phyloP scores from a whole-genome alignment of 2,797 vertebrate species.

The Molossus molossus region DNA sequence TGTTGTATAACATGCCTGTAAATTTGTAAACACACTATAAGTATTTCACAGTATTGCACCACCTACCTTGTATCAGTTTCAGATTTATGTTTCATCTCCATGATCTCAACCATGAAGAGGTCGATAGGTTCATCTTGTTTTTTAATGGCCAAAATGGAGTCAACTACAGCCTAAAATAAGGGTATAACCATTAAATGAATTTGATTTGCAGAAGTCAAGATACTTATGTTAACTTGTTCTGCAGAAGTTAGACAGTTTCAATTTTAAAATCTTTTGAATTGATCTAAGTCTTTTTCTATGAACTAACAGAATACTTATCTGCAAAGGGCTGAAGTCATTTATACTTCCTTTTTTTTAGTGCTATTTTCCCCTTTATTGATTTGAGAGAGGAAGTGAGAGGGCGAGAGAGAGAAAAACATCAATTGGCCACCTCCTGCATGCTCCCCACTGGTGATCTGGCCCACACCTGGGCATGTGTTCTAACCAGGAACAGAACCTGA shows the following conservation, averaged over 20 bases:
- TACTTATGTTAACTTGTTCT: not conserved
- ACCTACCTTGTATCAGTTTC: slow-evolving; percentile 98
- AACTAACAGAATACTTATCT: not conserved
- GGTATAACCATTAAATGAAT: slow-evolving; percentile 6
- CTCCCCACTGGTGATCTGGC: too few species aligned
- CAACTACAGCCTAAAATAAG: slow-evolving; percentile 95
- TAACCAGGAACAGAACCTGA: too few species aligned
- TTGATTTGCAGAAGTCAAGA: not conserved
- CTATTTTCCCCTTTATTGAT: too few species aligned
- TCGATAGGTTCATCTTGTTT: slow-evolving; percentile 96
- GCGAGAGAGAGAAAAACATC: too few species aligned
- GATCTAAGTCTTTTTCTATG: not conserved
- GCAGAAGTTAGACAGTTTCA: not conserved
- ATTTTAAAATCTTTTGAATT: slow-evolving; percentile 23
- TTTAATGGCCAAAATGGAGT: slow-evolving; percentile 95
- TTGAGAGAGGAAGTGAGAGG: too few species aligned
- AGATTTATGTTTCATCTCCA: slow-evolving; percentile 99
- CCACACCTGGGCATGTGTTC: too few species aligned
- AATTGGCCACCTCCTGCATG: too few species aligned
- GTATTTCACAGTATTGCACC: not conserved
- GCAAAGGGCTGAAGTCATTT: not conserved
- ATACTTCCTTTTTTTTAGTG: not conserved
- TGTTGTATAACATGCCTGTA: not conserved
- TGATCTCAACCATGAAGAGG: slow-evolving; percentile 98
- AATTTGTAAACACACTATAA: not conserved